phyloP scores from a whole-genome alignment of 2,888 invertebrate genomes.

The Nomada ruficornis region DNA sequence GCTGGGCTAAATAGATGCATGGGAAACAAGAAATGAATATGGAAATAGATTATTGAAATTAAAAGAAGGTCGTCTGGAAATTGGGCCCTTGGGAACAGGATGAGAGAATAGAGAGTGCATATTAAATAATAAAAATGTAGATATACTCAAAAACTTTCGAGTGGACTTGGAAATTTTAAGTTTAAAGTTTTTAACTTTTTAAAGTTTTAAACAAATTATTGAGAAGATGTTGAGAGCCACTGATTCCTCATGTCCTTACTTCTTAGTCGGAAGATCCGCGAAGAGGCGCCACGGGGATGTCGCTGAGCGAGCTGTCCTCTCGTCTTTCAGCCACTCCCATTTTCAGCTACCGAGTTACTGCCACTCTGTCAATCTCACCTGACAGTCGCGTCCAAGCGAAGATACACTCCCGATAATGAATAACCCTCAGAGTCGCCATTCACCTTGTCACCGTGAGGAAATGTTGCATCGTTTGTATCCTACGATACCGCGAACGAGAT shows the following conservation, averaged over 20 bases:
- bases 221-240: constrained; percentile 65
- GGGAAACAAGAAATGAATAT: too few relatives aligned
- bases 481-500: constrained; percentile 51
- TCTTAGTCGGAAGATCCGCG: constrained; percentile 53
- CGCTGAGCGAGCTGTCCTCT: constrained; percentile 75
- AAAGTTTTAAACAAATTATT: not conserved
- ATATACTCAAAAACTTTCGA: too few relatives aligned
- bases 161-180: too few relatives aligned
- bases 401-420: constrained; percentile 61
- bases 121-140: too few relatives aligned
- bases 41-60: too few relatives aligned
- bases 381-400: constrained; percentile 57
- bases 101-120: too few relatives aligned
- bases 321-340: constrained; percentile 79
- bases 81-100: too few relatives aligned
- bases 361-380: constrained; percentile 70
- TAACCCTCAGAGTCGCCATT: constrained; percentile 55
- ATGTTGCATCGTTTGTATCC: constrained; percentile 47
- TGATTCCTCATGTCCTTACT: constrained; percentile 54
- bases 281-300: constrained; percentile 75
- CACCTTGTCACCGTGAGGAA: constrained; percentile 54
- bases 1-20: too few relatives aligned
- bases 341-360: constrained; percentile 78
- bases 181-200: too few relatives aligned
- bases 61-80: too few relatives aligned